A percentile compares a stretch with the other conserved stretches of the same genome.
These are phyloP conservation scores for Halocynthia roretzi DNA, from an alignment of 23 tunicate genomes.

Conservation along the genomic window DNA sequence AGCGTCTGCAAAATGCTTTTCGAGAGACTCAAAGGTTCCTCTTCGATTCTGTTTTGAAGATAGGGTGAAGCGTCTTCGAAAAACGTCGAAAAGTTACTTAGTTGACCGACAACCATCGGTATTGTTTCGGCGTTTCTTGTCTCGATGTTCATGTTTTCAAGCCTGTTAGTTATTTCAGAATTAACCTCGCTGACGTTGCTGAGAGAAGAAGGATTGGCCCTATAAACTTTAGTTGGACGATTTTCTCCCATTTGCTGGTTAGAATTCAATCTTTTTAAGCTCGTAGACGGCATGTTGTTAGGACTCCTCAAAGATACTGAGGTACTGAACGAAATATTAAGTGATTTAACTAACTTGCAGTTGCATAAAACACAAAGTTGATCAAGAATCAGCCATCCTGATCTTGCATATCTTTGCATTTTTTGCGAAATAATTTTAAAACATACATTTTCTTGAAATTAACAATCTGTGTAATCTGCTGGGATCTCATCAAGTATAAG, in stretches of 20 bases:
- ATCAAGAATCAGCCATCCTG: no score
- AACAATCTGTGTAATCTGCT: no score
- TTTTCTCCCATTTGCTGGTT: not conserved
- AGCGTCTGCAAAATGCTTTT: not conserved
- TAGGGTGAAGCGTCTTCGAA: not conserved
- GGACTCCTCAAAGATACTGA: no score
- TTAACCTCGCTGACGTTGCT: not conserved
- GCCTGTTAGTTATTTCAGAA: not conserved
- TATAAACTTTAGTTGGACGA: not conserved
- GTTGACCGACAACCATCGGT: not conserved
- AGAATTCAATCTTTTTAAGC: not conserved
- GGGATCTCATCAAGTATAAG: no score
- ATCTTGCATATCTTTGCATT: no score
- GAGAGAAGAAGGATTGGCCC: not conserved
- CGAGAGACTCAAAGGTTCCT: not conserved
- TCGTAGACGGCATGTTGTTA: not conserved
- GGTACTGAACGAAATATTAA: no score
- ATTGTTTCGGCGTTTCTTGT: slow-evolving; percentile 1
- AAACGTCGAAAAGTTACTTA: not conserved
- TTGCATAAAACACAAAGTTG: no score
- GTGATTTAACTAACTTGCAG: no score
- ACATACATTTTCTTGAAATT: no score
- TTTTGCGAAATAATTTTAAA: no score
- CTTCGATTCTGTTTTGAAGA: slow-evolving; percentile 6
- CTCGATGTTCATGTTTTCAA: not conserved